Conservation (phyloP, 2,888 invertebrate species). For the Automeris io region DNA sequence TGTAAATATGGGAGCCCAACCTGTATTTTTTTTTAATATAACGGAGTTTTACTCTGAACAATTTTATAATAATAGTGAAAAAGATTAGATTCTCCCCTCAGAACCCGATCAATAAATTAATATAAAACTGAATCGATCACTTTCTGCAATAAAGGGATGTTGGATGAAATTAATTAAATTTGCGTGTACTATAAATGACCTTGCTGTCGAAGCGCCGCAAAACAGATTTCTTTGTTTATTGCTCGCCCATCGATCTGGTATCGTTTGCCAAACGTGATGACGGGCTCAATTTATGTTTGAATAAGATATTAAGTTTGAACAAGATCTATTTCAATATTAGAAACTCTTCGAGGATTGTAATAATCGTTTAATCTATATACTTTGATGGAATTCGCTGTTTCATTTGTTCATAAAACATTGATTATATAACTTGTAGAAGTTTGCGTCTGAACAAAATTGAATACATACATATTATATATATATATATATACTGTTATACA, state of each 20-base stretch:
- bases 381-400: background rate
- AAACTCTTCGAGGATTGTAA: background rate
- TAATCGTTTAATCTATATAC: background rate
- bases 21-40: too few species aligned
- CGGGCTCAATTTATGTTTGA: slow-evolving; percentile 29
- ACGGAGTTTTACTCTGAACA: too few species aligned
- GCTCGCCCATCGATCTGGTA: slow-evolving; percentile 37
- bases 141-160: slow-evolving; percentile 27
- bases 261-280: slow-evolving; percentile 33
- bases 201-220: slow-evolving; percentile 27
- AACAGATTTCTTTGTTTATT: slow-evolving; percentile 46
- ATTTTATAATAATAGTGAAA: too few species aligned
- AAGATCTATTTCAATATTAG: slow-evolving; percentile 7
- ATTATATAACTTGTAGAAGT: too few species aligned
- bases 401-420: too few species aligned
- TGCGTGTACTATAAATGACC: slow-evolving; percentile 32
- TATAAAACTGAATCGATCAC: slow-evolving; percentile 7
- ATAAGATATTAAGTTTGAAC: slow-evolving; percentile 23
- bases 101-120: slow-evolving; percentile 8
- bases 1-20: too few species aligned
- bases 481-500: too few species aligned
- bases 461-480: too few species aligned
- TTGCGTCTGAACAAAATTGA: too few species aligned
- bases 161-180: slow-evolving; percentile 35
- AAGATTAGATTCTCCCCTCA: background rate